A percentile compares a stretch with the other conserved stretches of the same genome.
Conservation (phyloP, 2,888 invertebrate genomes). For the Rhimphoctona megacephalus region DNA sequence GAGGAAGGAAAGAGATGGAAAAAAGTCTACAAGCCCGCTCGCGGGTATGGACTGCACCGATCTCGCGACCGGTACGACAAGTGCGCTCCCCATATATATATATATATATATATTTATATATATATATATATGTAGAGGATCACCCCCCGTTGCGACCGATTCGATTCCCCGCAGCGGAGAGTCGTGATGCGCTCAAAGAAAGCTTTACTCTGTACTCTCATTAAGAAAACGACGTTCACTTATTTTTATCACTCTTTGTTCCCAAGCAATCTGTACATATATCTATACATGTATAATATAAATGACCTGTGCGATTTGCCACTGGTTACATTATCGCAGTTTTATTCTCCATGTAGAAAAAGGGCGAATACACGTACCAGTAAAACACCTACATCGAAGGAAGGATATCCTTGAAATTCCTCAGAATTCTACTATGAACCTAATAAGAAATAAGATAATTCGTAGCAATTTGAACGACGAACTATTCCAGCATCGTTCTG, state of each 20-base stretch:
- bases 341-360: constrained; percentile 28
- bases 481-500: background rate
- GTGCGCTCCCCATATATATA: constrained; percentile 52
- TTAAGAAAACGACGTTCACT: constrained; percentile 80
- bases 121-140: constrained; percentile 17
- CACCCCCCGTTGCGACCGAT: constrained; percentile 66
- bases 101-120: constrained; percentile 15
- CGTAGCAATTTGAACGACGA: background rate
- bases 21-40: constrained; percentile 82
- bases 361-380: constrained; percentile 32
- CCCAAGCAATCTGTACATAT: constrained; percentile 11
- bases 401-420: background rate
- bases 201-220: constrained; percentile 85
- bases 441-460: background rate
- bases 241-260: constrained; percentile 65
- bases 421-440: background rate
- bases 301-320: constrained; percentile 7
- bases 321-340: constrained; percentile 31
- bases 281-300: background rate
- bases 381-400: background rate
- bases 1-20: constrained; percentile 64
- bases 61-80: constrained; percentile 65
- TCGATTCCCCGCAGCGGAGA: constrained; percentile 67
- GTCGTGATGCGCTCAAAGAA: constrained; percentile 79
- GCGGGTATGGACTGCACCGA: constrained; percentile 37